Base-by-base conservation (phyloP, 1,140 invertebrate species). In the Danaus melanippus region DNA sequence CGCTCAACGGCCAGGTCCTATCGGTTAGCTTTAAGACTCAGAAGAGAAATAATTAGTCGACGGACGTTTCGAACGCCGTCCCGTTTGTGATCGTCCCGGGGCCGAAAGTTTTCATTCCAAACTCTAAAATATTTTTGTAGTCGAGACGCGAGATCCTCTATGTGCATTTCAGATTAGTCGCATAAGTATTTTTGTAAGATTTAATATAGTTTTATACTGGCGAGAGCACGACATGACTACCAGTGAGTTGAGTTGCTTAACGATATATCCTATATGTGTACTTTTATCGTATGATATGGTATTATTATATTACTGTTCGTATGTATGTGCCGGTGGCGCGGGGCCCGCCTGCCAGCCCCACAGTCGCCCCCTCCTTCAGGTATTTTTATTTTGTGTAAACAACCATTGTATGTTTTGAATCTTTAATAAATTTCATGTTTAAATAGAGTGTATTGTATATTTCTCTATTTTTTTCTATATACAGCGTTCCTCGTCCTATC, bases 1-100 rank as follows among this genome's bases (percentile, higher is more conserved):
- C 96, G 72, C 91, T 99, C 72, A 97, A 97, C 77, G 98, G 98
- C 87, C 92, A 98, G 62, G 96, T 99, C 67, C 91, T 99, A 67
- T 98, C 99, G 89, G 98, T 99, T 84, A 98, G 96, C 86, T 99
- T 99, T 91, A 98, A 97, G 90, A 97, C 95, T 74, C 95, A 95
- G 88, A 96, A 96, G 79, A 85, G 83, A 77, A 87, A 74, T 71
- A 79, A 76, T 72, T 84, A 83, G 71, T 71, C 70, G 65, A 76
- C 67, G 71, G 74, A 76, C 74, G 74, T 79, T 79, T 48, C 65
- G 53, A 68, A 79, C 76, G 74, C 72, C 76, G 65, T 71, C 60
- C 71, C 56, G 59, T 71, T 69, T 78, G 75, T 78, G 75, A 76
- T 78, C 57, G 67, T 77, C 80, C 72, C 64, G 65, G 71, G 81